These are phyloP conservation scores for Novumbra hubbsi DNA, from an alignment of 2,797 vertebrate genomes.

Conservation along the genomic window DNA sequence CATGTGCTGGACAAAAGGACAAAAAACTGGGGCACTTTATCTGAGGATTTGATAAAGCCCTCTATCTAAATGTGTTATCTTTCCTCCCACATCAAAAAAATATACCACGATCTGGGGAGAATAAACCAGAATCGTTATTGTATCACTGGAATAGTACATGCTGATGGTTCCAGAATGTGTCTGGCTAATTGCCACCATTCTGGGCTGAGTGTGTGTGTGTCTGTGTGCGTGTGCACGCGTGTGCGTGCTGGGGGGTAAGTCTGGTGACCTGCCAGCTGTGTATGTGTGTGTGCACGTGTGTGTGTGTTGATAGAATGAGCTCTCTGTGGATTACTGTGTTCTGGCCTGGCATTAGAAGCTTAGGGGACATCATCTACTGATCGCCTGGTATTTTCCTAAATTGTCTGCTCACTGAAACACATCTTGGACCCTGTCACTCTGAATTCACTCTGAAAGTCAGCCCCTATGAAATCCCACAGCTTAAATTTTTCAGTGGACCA, in stretches of 20 bases:
- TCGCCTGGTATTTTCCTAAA: conserved; percentile 31
- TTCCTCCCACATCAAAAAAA: conserved; percentile 4
- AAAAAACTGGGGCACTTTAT: conserved; percentile 14
- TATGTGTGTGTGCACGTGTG: conserved; percentile 1
- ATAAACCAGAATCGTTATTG: neutral
- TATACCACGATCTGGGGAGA: neutral
- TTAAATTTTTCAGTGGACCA: conserved; percentile 16
- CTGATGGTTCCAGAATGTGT: conserved; percentile 1
- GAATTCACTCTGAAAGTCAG: conserved; percentile 20
- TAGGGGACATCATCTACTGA: conserved; percentile 37
- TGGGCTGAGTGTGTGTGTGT: conserved; percentile 7
- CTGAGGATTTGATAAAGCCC: conserved; percentile 13
- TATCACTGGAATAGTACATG: neutral
- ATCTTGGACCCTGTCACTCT: conserved; percentile 10
- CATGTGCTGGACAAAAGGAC: conserved; percentile 3
- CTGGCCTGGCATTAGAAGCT: conserved; percentile 42
- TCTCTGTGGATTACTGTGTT: conserved; percentile 45
- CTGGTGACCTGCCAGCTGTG: neutral
- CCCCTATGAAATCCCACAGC: conserved; percentile 9
- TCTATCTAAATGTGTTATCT: neutral
- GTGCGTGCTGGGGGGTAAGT: neutral
- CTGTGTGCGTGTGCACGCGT: conserved; percentile 1
- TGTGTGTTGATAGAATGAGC: conserved; percentile 26
- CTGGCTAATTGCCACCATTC: conserved; percentile 5
- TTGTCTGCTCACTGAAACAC: conserved; percentile 23